Conservation (phyloP, 2,888 invertebrate genomes). For the Adelognathus sp. region DNA sequence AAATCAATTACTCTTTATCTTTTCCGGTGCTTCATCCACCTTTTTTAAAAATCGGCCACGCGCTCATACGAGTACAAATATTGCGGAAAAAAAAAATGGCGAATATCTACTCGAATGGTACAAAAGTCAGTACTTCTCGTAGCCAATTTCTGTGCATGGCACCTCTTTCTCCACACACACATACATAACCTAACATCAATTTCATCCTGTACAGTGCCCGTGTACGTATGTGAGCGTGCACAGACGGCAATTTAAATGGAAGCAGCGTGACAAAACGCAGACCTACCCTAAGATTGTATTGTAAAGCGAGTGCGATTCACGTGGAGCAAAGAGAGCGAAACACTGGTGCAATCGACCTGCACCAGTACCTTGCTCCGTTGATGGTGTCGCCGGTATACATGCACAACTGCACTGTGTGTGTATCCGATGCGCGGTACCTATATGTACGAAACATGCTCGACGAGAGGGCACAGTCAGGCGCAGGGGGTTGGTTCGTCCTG, state of each 20-base stretch:
- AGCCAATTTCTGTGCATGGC: constrained; percentile 9
- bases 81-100: constrained; percentile 6
- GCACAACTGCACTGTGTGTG: background rate
- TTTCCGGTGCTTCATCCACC: background rate
- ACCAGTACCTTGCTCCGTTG: constrained; percentile 44
- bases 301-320: constrained; percentile 40
- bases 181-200: background rate
- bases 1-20: background rate
- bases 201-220: too few relatives aligned
- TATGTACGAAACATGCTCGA: constrained; percentile 24
- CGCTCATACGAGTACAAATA: background rate
- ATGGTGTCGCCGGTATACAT: constrained; percentile 10
- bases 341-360: constrained; percentile 57
- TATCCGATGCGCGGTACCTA: background rate
- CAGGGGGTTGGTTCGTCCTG: constrained; percentile 57
- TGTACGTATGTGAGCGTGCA: constrained; percentile 13
- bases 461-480: constrained; percentile 6
- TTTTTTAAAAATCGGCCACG: background rate
- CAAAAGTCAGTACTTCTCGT: constrained; percentile 21
- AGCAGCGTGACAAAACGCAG: constrained; percentile 50
- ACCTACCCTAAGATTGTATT: constrained; percentile 57
- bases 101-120: constrained; percentile 11
- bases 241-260: constrained; percentile 52
- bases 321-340: constrained; percentile 25
- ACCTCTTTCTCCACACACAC: too few relatives aligned